Evolutionary conservation across 2,888 invertebrate species (phyloP), one percentile per base, ranked within the genome.

Genomic region (Harpalus rufipes): DNA sequence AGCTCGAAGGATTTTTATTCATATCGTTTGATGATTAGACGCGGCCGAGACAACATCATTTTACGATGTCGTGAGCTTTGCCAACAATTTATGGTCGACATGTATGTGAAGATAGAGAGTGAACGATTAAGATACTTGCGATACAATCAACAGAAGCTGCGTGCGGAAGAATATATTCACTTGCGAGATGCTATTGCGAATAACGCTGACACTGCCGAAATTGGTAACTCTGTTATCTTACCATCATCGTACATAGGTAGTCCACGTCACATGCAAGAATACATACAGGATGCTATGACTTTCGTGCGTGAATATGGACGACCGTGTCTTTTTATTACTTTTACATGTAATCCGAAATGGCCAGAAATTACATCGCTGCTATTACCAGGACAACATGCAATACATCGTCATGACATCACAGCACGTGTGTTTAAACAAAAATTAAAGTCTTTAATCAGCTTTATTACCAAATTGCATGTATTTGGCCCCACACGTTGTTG

Each of bases 141-240:
- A n/a, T n/a, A n/a, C n/a, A n/a, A n/a, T n/a, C n/a, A n/a, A n/a
- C n/a, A n/a, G n/a, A 87, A 89, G 85, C 85, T 90, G 32, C 88
- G 89, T 63, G 44, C 87, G 39, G 87, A 90, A 86, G 86, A 90
- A 7, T 90, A 88, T 86, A 89, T 90, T 84, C 89, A 91, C 87
- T 83, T 91, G 81, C 87, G 89, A 41, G 89, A 89, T 87, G 88
- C 88, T 16, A 78, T 88, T 14, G 21, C 0, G 10, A 58, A 76
- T 61, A 56, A 56, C 41, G 86, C 85, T 85, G 87, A 88, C 87
- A 86, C 86, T 86, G 81, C 87, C 65, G 87, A 89, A 86, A 80
- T 89, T 0, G 89, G 89, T 85, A 59, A 87, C 87, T n/a, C n/a
- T n/a, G n/a, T n/a, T 74, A 89, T 89, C 87, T 86, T 90, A 0